A percentile compares a stretch with the other conserved stretches of the same genome.
These are phyloP conservation scores for Molossus alvarezi DNA, from an alignment of 2,797 vertebrate species.

Conservation along the genomic window DNA sequence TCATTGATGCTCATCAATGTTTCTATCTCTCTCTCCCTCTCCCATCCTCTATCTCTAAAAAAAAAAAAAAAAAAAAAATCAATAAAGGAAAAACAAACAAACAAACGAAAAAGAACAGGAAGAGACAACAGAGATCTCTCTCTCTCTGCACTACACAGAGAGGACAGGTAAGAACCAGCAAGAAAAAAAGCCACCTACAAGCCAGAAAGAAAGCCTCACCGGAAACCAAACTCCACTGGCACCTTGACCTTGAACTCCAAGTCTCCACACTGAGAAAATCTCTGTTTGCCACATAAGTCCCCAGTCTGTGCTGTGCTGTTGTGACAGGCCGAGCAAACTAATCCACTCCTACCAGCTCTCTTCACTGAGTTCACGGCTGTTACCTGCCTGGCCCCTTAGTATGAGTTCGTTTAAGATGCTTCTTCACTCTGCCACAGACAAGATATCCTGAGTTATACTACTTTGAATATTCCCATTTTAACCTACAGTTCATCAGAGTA, in stretches of 20 bases:
- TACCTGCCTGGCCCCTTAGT: background rate
- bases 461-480: conserved; percentile 6
- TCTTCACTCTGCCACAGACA: background rate
- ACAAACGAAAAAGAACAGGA: background rate
- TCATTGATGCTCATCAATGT: no score
- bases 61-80: no score
- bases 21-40: no score
- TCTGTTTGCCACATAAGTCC: background rate
- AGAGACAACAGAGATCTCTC: background rate
- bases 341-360: background rate
- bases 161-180: background rate
- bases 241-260: background rate
- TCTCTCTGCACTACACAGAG: background rate
- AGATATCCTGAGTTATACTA: background rate
- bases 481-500: background rate
- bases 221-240: background rate
- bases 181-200: background rate
- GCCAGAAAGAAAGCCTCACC: background rate
- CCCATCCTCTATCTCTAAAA: no score
- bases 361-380: background rate
- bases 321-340: background rate
- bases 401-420: background rate
- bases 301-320: background rate
- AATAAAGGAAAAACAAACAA: no score
- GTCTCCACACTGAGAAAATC: background rate